Conservation (phyloP, 2,888 invertebrate species). For the Lepidocyrtinus sp. region DNA sequence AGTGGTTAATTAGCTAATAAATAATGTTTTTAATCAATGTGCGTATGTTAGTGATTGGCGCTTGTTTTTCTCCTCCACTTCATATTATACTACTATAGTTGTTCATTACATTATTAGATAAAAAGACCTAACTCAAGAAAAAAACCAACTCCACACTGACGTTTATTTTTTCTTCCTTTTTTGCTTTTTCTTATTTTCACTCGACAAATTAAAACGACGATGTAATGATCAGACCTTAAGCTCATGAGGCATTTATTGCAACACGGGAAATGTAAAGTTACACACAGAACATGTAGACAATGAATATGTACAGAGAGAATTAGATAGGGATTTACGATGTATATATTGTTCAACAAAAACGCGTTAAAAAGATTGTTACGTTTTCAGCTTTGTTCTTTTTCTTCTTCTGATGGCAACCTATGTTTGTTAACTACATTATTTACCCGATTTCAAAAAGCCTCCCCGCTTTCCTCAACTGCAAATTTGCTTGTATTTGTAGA, state of each 20-base stretch:
- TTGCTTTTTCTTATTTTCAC: not conserved
- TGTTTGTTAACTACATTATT: not conserved
- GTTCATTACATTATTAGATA: not conserved
- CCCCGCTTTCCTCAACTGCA: not conserved
- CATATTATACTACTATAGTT: not conserved
- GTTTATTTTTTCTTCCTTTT: not conserved
- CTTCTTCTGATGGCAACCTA: constrained; percentile 42
- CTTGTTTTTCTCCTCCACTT: not conserved
- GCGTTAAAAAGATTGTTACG: not conserved
- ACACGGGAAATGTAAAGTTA: constrained; percentile 21
- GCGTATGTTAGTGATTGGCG: not conserved
- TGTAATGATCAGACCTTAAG: constrained; percentile 19
- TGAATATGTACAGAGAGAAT: constrained; percentile 14
- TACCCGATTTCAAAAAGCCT: not conserved
- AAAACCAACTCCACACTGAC: no score
- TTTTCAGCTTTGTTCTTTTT: not conserved
- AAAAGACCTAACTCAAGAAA: no score
- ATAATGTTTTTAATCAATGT: not conserved
- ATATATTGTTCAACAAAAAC: not conserved
- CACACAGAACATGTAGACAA: not conserved
- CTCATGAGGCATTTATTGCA: constrained; percentile 46
- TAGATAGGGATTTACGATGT: constrained; percentile 18
- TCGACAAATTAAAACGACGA: no score
- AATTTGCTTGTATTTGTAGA: not conserved
- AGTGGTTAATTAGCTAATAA: not conserved